These are phyloP conservation scores for Abrostola tripartita DNA, from an alignment of 2,888 invertebrate species.

Conservation along the genomic window DNA sequence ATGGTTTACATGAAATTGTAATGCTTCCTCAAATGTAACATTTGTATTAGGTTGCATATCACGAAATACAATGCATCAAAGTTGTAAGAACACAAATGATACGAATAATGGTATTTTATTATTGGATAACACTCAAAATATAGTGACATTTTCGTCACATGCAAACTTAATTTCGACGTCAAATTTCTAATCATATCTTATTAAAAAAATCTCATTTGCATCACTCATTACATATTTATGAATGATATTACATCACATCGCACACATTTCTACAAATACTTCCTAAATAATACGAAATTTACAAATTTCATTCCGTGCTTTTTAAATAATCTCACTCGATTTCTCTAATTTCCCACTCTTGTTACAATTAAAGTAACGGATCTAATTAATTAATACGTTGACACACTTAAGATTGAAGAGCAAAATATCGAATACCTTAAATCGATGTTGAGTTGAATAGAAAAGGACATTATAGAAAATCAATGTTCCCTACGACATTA, in stretches of 20 bases:
- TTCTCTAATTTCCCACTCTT: constrained; percentile 1
- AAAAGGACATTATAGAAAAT: constrained; percentile 19
- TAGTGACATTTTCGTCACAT: too few relatives aligned
- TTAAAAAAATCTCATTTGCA: constrained; percentile 1
- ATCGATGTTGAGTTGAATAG: neutral
- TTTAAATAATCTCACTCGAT: constrained; percentile 1
- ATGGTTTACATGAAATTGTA: too few relatives aligned
- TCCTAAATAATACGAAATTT: neutral
- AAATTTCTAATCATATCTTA: constrained; percentile 1
- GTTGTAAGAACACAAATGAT: too few relatives aligned
- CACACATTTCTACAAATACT: constrained; percentile 1
- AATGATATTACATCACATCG: constrained; percentile 1
- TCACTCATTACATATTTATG: neutral
- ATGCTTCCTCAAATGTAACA: too few relatives aligned
- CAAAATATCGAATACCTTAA: neutral
- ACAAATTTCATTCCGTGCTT: neutral
- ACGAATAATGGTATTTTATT: too few relatives aligned
- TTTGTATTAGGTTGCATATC: too few relatives aligned
- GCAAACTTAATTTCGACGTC: neutral
- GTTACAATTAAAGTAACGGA: neutral
- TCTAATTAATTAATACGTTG: neutral
- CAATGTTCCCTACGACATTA: constrained; percentile 26
- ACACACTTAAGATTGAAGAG: neutral
- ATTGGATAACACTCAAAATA: too few relatives aligned
- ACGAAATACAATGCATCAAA: too few relatives aligned